phyloP scores from a whole-genome alignment of 2,797 vertebrate species.

The Acridotheres tristis region DNA sequence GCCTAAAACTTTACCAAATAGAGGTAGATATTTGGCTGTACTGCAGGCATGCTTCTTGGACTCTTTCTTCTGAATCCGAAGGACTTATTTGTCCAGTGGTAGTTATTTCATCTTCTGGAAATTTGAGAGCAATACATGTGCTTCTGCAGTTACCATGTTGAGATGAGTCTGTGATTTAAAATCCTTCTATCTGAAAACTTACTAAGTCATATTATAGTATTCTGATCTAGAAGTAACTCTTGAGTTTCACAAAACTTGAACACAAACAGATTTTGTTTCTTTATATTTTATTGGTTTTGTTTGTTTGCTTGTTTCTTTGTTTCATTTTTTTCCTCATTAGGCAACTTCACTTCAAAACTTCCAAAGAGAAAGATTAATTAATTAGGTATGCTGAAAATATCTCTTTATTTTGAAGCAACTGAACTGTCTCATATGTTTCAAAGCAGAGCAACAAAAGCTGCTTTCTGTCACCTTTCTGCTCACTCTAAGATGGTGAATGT shows the following conservation, averaged over 20 bases:
- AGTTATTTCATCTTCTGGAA: not conserved
- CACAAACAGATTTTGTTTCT: not conserved
- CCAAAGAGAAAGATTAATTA: not conserved
- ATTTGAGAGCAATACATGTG: not conserved
- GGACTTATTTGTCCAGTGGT: not conserved
- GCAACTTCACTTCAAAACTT: not conserved
- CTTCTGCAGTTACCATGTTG: not conserved
- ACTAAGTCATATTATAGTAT: not conserved
- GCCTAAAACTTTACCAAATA: not conserved
- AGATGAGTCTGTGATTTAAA: not conserved
- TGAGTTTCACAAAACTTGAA: not conserved
- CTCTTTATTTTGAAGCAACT: not conserved
- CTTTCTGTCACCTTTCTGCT: not conserved
- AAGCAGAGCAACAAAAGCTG: not conserved
- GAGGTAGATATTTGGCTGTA: not conserved
- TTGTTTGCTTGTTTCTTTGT: too few relatives aligned
- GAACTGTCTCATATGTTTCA: not conserved
- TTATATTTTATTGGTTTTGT: not conserved
- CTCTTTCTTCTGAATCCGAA: not conserved
- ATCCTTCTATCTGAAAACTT: not conserved
- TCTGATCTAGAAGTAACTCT: not conserved
- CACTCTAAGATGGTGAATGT: not conserved
- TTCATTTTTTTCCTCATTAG: rapidly evolving
- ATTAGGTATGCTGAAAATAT: not conserved
- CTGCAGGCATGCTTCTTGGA: not conserved